Evolutionary conservation across 1,140 invertebrate genomes (phyloP).

Genomic region (Drosophila carrolli): DNA sequence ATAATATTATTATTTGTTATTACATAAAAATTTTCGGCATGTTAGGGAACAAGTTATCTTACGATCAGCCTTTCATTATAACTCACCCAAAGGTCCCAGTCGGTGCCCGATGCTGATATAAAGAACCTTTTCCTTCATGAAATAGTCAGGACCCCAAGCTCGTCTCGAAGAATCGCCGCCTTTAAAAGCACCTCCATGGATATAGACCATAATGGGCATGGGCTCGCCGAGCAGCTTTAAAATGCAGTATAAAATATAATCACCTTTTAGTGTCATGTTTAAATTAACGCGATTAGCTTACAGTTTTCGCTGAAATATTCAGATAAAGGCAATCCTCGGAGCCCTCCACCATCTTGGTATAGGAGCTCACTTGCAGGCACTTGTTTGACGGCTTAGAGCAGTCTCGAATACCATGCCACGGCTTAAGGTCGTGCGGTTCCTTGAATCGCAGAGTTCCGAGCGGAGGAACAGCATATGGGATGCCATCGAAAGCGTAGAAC

Average conservation of each 20-base stretch:
- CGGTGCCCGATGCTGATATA: constrained; percentile 85
- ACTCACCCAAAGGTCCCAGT: constrained; percentile 82
- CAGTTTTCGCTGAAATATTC: constrained; percentile 84
- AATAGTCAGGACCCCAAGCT: constrained; percentile 85
- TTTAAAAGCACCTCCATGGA: constrained; percentile 89
- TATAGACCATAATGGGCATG: constrained; percentile 88
- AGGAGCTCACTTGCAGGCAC: constrained; percentile 53
- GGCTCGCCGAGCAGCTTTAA: constrained; percentile 50
- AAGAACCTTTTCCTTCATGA: constrained; percentile 86
- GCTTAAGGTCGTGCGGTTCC: constrained; percentile 47
- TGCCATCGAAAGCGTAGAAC: constrained; percentile 72
- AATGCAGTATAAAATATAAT: background rate
- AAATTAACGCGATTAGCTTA: constrained; percentile 15
- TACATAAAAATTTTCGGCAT: too few relatives aligned
- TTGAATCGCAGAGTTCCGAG: constrained; percentile 88
- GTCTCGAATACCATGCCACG: constrained; percentile 61
- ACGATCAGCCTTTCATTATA: background rate
- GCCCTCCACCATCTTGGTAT: constrained; percentile 64
- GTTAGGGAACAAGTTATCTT: too few relatives aligned
- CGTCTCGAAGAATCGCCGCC: constrained; percentile 83
- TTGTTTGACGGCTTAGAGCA: constrained; percentile 51
- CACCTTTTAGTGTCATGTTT: too few relatives aligned
- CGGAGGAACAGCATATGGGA: constrained; percentile 86
- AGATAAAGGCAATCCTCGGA: constrained; percentile 85
- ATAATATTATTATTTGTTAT: too few relatives aligned